Evolutionary conservation across 2,888 invertebrate species (phyloP).

Genomic region (Dasysyrphus tricinctus): DNA sequence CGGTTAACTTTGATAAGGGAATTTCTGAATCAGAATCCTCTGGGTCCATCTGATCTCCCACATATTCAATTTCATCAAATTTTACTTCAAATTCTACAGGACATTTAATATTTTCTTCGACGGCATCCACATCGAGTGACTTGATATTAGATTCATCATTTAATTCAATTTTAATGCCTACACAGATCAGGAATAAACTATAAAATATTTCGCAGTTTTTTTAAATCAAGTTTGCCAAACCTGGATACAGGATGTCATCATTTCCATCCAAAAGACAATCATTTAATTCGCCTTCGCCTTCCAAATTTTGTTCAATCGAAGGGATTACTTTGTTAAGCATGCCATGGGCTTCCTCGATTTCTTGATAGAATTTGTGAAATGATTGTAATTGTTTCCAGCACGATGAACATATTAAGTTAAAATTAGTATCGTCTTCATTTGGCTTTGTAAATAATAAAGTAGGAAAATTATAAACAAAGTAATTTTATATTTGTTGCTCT

Average conservation of each 20-base stretch:
- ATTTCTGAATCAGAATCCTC: conserved; percentile 23
- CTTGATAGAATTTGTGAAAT: conserved; percentile 79
- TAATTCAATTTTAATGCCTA: conserved; percentile 12
- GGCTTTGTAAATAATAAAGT: conserved; percentile 8
- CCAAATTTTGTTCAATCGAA: background rate
- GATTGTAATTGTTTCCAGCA: conserved; percentile 78
- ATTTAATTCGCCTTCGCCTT: background rate
- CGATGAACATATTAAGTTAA: conserved; percentile 71
- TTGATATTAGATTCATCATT: background rate
- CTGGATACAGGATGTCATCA: background rate
- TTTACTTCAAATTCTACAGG: background rate
- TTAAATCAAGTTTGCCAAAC: background rate
- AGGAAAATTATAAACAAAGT: background rate
- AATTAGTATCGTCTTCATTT: conserved; percentile 7
- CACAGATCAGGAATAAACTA: background rate
- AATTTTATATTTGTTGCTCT: background rate
- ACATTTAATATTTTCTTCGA: too few relatives aligned
- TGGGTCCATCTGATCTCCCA: background rate
- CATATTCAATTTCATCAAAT: background rate
- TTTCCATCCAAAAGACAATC: background rate
- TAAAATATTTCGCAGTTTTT: background rate
- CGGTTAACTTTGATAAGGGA: conserved; percentile 7
- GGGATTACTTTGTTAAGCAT: background rate
- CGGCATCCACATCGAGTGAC: background rate
- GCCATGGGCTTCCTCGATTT: conserved; percentile 76